Base-by-base conservation (phyloP, 2,888 invertebrate genomes). In the Steinernema scapterisci region DNA sequence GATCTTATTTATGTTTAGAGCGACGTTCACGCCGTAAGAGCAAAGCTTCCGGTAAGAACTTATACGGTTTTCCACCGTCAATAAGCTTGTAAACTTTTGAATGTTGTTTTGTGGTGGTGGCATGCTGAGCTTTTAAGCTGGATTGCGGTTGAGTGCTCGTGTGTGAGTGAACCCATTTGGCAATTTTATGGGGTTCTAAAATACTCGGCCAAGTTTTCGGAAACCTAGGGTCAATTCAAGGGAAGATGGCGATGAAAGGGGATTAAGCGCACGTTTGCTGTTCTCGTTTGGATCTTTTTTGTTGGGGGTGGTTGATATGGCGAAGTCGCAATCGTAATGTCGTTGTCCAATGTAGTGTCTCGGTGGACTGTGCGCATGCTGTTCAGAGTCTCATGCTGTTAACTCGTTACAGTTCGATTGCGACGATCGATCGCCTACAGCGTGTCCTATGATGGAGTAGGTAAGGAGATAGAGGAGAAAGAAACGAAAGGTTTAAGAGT, bases 31-130 rank as follows among this genome's bases (percentile, higher is more conserved):
- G 81, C 38, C 76, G 81, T 21, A 81, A 81, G 43, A 81, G 81
- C 81, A 81, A 83, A 72, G 79, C 82, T 44, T 81, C 81, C 21
- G 81, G 81, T 81, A 76, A 70, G 79, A 21, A 38, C 11, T 21
- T 52, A 31, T 31, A 16, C 38, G 63, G 38, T 25, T 31, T 25
- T 9, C 38, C 63, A 63, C 31, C 63, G 63, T 63, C 38, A 31
- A 54, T 63, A 16, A 27, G 63, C 63, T 13, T 63, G 63, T 31
- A 3, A 31, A 63, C 5, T 19, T 54, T 23, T 25, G 21, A 13
- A 38, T 25, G 51, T 72, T 51, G 51, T 72, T 1, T 51, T 63
- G 63, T 63, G 63, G 27, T 63, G 11, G 63, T 63, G 31, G 63
- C 63, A 63, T 63, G 63, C 63, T 63, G 31, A 27, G 38, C 63